Percentiles rank a stretch among this genome's conserved stretches.
These are phyloP conservation scores for Amphiprion percula DNA, from an alignment of 2,113 vertebrate genomes.

Conservation along the genomic window DNA sequence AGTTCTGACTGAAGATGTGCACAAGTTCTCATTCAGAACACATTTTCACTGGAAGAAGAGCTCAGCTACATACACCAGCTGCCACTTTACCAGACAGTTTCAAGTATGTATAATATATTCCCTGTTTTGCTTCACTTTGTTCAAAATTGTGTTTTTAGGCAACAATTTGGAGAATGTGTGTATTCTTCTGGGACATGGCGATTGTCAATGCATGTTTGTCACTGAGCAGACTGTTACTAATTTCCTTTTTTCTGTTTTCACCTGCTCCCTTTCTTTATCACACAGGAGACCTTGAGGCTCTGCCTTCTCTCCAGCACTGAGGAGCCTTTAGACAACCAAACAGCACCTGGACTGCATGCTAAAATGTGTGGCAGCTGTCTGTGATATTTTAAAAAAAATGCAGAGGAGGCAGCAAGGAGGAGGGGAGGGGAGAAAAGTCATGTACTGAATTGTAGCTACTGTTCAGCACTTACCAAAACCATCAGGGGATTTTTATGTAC, in stretches of 20 bases:
- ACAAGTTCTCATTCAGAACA: constrained; percentile 32
- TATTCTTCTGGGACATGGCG: constrained; percentile 32
- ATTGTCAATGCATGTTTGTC: constrained; percentile 28
- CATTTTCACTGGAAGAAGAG: constrained; percentile 26
- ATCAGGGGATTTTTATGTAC: constrained; percentile 7
- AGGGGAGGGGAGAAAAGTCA: constrained; percentile 3
- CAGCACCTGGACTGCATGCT: constrained; percentile 54
- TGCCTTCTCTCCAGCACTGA: constrained; percentile 26
- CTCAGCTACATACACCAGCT: constrained; percentile 29
- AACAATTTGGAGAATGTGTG: constrained; percentile 40
- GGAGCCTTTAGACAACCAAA: constrained; percentile 48
- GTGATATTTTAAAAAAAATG: constrained; percentile 55
- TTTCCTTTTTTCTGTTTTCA: constrained; percentile 49
- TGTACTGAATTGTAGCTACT: neutral
- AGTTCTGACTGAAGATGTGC: constrained; percentile 16
- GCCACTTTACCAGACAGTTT: constrained; percentile 37
- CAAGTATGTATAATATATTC: constrained; percentile 36
- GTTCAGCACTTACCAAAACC: constrained; percentile 15
- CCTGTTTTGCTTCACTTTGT: constrained; percentile 41
- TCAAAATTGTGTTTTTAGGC: constrained; percentile 44
- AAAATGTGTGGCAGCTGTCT: constrained; percentile 55
- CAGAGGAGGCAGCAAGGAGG: constrained; percentile 8
- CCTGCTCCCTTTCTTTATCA: constrained; percentile 46
- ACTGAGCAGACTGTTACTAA: constrained; percentile 47
- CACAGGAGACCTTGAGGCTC: constrained; percentile 52